Conservation (phyloP, 2,113 vertebrate genomes). For the Callionymus lyra region DNA sequence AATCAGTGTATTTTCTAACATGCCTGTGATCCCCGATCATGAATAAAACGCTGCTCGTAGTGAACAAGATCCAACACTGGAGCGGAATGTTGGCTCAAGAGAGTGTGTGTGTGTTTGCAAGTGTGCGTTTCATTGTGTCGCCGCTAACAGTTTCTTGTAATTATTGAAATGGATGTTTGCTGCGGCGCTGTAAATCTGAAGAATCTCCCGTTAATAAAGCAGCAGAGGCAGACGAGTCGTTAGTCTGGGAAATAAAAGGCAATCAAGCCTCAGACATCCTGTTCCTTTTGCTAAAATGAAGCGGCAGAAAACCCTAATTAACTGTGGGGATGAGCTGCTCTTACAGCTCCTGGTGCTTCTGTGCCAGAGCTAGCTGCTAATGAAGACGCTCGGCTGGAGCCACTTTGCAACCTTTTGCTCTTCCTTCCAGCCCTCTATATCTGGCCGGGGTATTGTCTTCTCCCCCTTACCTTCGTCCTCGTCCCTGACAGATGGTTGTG, state of each 20-base stretch:
- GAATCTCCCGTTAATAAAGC: constrained; percentile 62
- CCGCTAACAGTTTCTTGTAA: constrained; percentile 59
- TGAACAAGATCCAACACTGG: constrained; percentile 39
- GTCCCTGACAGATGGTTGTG: constrained; percentile 26
- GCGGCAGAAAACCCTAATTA: constrained; percentile 71
- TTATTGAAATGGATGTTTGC: constrained; percentile 69
- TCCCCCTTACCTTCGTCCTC: constrained; percentile 15
- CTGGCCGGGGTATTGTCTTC: constrained; percentile 36
- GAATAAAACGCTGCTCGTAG: constrained; percentile 51
- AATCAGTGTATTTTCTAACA: constrained; percentile 52
- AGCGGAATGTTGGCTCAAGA: constrained; percentile 5
- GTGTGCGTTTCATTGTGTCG: constrained; percentile 37
- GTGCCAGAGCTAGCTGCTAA: constrained; percentile 37
- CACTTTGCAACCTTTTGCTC: constrained; percentile 7
- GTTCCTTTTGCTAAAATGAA: constrained; percentile 55
- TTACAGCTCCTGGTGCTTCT: constrained; percentile 27
- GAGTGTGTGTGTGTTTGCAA: neutral
- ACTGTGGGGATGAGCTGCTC: constrained; percentile 49
- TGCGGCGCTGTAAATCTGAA: constrained; percentile 57
- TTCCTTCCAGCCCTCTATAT: constrained; percentile 25
- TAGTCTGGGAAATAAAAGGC: constrained; percentile 65
- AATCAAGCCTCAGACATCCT: constrained; percentile 67
- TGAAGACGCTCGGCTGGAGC: constrained; percentile 46
- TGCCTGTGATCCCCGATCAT: constrained; percentile 53
- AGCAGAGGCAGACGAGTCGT: constrained; percentile 43